Base-by-base conservation (phyloP, 2,888 invertebrate genomes). In the Dione juno region DNA sequence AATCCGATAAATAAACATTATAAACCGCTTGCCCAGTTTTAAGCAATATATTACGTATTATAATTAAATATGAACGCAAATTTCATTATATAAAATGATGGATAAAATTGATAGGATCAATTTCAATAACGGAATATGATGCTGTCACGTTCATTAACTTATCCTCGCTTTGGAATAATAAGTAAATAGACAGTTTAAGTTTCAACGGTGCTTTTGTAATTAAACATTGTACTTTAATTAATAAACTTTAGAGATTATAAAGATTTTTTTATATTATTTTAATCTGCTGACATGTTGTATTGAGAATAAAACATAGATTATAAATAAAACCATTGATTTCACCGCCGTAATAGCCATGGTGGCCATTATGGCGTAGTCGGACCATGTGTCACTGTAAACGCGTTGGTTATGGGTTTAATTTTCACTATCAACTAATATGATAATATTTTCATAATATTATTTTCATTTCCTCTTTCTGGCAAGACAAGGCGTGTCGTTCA, bases 91-190 rank as follows among this genome's bases (percentile, higher is more conserved):
- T 40, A 48, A 48, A 64, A 37, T 50, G 50, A n/a, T 41, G 53
- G 16, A 43, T 41, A 54, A 66, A 53, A 52, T 65, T 52, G 41
- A 53, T 53, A 43, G 16, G 53, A 63, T 53, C 64, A 21, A 5
- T 40, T 40, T 40, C 61, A 53, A 68, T 68, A 53, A 43, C 53
- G 53, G 28, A 21, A n/a, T 28, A 13, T 53, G 43, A 19, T n/a
- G 19, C 61, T 50, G 45, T 16, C 43, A 53, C 53, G 48, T 59
- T 59, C 50, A 68, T 68, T 45, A 53, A 19, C 53, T 40, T 19
- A 5, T 53, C 14, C 45, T 19, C 19, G 37, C 52, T 37, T 21
- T 53, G 28, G 10, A 53, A 54, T 61, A 41, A 61, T 68, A 45
- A 43, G 19, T 53, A 52, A 43, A 43, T 68, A 28, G 37, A 53